Conservation (phyloP, 2,797 vertebrate species). For the Sus cebifrons region DNA sequence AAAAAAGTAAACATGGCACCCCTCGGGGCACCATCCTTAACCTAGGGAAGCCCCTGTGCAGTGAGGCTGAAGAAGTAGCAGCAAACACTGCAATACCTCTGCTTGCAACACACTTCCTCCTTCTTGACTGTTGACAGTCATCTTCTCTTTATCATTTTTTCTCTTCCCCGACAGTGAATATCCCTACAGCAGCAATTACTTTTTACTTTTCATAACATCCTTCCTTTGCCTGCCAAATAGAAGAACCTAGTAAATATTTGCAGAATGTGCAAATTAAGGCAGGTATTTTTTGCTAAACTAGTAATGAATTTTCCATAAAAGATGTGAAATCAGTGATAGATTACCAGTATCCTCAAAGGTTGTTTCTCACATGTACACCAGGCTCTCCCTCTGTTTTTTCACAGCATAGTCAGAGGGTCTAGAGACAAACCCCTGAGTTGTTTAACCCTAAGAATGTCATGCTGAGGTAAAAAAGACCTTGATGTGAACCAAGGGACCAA, state of each 20-base stretch:
- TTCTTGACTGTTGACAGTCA: not conserved
- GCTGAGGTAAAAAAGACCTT: not conserved
- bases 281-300: constrained; percentile 47
- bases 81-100: not conserved
- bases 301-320: constrained; percentile 52
- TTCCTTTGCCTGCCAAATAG: constrained; percentile 14
- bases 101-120: not conserved
- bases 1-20: too few species aligned
- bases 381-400: not conserved
- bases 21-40: not conserved
- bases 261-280: constrained; percentile 50
- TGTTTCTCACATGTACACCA: constrained; percentile 11
- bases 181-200: not conserved
- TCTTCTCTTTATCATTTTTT: constrained; percentile 34
- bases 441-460: constrained; percentile 40
- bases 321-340: not conserved
- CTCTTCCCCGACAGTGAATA: not conserved
- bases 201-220: constrained; percentile 36
- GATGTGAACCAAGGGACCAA: constrained; percentile 1
- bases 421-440: not conserved
- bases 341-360: constrained; percentile 37
- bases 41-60: not conserved
- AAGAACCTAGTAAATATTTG: constrained; percentile 54
- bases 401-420: not conserved
- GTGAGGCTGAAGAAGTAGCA: not conserved